A percentile compares a stretch with the other conserved stretches of the same genome.
These are phyloP conservation scores for Habropoda laboriosa DNA, from an alignment of 1,140 invertebrate species.

Conservation along the genomic window DNA sequence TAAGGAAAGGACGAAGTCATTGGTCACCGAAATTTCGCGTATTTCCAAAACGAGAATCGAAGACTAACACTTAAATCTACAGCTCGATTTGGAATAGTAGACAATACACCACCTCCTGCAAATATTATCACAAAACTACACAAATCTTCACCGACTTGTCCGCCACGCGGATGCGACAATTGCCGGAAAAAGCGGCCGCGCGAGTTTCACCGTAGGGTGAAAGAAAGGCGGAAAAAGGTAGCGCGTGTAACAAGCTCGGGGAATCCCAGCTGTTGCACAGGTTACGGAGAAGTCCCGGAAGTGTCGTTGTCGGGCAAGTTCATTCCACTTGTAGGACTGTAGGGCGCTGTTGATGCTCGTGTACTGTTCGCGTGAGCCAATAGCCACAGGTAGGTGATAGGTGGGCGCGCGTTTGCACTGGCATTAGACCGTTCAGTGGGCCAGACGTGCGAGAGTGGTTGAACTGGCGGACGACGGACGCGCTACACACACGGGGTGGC, in stretches of 20 bases:
- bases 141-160: no score
- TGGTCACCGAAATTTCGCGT: no score
- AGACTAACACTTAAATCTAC: no score
- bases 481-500: conserved; percentile 39
- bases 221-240: background rate
- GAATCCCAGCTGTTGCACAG: conserved; percentile 10
- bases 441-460: conserved; percentile 20
- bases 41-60: no score
- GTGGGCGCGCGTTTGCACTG: conserved; percentile 45
- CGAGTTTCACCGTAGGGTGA: no score
- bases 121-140: no score
- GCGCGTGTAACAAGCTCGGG: background rate
- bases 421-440: conserved; percentile 31
- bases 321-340: conserved; percentile 53
- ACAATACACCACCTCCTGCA: no score
- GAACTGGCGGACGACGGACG: no score
- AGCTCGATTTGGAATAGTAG: no score
- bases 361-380: conserved; percentile 17
- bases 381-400: conserved; percentile 32
- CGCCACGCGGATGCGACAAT: no score
- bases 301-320: conserved; percentile 26
- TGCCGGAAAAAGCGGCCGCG: background rate
- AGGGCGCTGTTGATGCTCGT: conserved; percentile 6
- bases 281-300: conserved; percentile 28
- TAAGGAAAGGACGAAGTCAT: no score